Evolutionary conservation across 2,888 invertebrate genomes (phyloP).

Genomic region (Zygothrica quintamaculata): DNA sequence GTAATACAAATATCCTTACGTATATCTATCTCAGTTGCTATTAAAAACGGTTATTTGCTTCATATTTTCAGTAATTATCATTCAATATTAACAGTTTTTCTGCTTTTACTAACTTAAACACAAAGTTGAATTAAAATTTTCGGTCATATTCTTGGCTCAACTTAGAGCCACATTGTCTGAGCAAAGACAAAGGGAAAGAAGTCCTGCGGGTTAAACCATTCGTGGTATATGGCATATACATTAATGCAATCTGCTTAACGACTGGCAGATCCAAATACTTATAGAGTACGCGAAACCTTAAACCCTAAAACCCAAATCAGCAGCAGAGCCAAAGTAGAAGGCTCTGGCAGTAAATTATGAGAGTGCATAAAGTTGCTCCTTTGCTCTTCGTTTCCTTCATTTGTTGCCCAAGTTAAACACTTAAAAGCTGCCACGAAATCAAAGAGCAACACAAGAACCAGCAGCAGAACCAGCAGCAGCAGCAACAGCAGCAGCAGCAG

Average conservation of each 20-base stretch:
- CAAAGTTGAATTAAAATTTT: conserved; percentile 6
- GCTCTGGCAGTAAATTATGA: conserved; percentile 63
- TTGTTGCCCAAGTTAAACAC: conserved; percentile 62
- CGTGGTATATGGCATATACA: background rate
- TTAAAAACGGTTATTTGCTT: too few relatives aligned
- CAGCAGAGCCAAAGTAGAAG: background rate
- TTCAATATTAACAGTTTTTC: too few relatives aligned
- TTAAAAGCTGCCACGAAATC: conserved; percentile 73
- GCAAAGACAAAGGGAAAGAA: conserved; percentile 10
- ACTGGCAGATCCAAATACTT: conserved; percentile 13
- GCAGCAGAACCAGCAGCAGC: too few relatives aligned
- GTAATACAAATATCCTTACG: too few relatives aligned
- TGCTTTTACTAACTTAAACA: background rate
- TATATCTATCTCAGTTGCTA: too few relatives aligned
- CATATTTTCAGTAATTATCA: background rate
- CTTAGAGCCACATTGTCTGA: conserved; percentile 18
- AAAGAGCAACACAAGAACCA: conserved; percentile 47
- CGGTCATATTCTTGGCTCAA: background rate
- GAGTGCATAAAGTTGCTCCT: conserved; percentile 53
- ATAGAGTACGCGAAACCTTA: conserved; percentile 1
- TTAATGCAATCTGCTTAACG: conserved; percentile 56
- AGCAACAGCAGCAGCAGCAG: background rate
- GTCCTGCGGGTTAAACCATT: background rate
- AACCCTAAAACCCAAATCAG: too few relatives aligned
- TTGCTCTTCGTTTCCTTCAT: background rate